Conservation (phyloP, 2,888 invertebrate species). For the Volucella bombylans region DNA sequence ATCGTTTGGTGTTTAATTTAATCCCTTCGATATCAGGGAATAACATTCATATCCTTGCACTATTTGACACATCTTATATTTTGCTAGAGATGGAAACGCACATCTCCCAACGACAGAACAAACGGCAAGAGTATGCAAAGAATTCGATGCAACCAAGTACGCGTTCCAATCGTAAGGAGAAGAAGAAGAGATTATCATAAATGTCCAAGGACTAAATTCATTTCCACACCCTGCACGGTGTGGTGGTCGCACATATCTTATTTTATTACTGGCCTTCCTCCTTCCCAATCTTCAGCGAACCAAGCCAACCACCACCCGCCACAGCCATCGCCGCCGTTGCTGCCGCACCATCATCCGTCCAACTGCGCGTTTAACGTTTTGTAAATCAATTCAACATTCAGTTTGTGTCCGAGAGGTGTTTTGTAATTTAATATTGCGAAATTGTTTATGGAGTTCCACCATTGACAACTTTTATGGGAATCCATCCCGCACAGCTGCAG, state of each 20-base stretch:
- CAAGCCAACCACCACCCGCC: background rate
- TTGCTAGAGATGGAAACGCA: conserved; percentile 32
- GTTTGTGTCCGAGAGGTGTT: conserved; percentile 74
- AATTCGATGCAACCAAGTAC: conserved; percentile 11
- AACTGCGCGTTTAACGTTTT: conserved; percentile 62
- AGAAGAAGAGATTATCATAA: conserved; percentile 67
- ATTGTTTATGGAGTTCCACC: conserved; percentile 74
- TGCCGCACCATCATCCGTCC: conserved; percentile 9
- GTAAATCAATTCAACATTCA: conserved; percentile 74
- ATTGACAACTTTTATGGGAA: conserved; percentile 77
- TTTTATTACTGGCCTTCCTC: conserved; percentile 58
- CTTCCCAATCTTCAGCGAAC: background rate
- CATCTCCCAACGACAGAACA: conserved; percentile 10
- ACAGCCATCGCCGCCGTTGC: background rate
- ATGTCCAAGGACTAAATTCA: conserved; percentile 73
- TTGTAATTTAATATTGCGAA: conserved; percentile 74
- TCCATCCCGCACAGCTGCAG: conserved; percentile 65
- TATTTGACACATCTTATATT: conserved; percentile 49
- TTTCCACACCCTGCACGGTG: conserved; percentile 73
- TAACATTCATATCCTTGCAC: conserved; percentile 27
- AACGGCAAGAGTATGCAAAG: conserved; percentile 38
- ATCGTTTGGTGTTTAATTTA: conserved; percentile 66
- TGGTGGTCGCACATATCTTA: conserved; percentile 73
- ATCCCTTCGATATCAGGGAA: conserved; percentile 41
- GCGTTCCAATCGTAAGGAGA: conserved; percentile 1